These are phyloP conservation scores for Zalophus californianus DNA, from an alignment of 2,797 vertebrate genomes.

Conservation along the genomic window DNA sequence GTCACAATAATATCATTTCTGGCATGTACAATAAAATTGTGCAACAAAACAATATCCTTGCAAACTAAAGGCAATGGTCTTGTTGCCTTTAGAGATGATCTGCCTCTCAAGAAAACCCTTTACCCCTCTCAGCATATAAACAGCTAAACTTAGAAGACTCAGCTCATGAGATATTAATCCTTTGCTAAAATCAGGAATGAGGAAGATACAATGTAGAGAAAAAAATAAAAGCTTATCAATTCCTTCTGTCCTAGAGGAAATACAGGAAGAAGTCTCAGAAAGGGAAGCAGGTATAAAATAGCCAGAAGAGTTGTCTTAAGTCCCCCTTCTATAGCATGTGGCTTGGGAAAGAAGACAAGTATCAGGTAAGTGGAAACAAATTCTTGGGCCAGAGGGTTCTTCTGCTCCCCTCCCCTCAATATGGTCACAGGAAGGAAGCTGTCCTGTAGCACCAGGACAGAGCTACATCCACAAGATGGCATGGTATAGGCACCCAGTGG, in stretches of 20 bases:
- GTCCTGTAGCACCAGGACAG: background rate
- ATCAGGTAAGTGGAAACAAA: background rate
- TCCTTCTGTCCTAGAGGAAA: background rate
- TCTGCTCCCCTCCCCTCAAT: background rate
- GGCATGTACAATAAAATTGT: background rate
- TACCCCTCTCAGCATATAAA: background rate
- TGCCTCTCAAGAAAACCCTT: conserved; percentile 7
- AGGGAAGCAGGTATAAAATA: background rate
- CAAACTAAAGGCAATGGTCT: background rate
- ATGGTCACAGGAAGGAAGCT: background rate
- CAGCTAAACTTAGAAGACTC: background rate
- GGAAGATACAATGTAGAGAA: background rate
- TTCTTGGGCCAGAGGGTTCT: background rate
- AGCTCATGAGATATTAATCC: background rate
- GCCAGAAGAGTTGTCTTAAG: background rate
- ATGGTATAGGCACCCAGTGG: background rate
- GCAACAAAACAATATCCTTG: background rate
- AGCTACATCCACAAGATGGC: background rate
- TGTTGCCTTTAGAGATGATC: background rate
- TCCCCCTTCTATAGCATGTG: background rate
- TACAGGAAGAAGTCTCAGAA: background rate
- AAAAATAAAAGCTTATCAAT: background rate
- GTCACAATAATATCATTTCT: background rate
- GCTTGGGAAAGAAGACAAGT: background rate
- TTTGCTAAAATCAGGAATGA: background rate